phyloP scores from a whole-genome alignment of 2,888 invertebrate species.

The Hirtodrosophila alboralis region DNA sequence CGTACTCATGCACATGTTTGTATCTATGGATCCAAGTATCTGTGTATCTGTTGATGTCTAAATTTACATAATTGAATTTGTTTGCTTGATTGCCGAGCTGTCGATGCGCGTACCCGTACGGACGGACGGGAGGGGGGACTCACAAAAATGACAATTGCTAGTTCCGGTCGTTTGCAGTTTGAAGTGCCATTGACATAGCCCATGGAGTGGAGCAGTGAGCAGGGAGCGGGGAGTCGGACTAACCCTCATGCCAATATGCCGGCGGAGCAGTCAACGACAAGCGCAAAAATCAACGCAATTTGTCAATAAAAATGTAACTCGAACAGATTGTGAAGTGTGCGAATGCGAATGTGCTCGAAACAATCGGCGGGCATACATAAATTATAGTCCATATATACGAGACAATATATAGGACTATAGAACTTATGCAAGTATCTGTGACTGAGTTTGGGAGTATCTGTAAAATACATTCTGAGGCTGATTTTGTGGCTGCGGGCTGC shows the following conservation, averaged over 20 bases:
- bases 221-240: conserved; percentile 1
- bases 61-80: conserved; percentile 84
- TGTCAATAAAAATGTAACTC: conserved; percentile 83
- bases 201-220: conserved; percentile 7
- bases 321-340: conserved; percentile 80
- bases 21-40: conserved; percentile 11
- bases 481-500: conserved; percentile 28
- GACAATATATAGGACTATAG: no score
- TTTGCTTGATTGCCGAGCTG: conserved; percentile 83
- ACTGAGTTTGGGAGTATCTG: no score
- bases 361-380: conserved; percentile 77
- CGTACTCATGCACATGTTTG: conserved; percentile 13
- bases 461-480: conserved; percentile 25
- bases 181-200: conserved; percentile 77
- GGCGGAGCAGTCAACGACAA: conserved; percentile 40
- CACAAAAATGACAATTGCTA: conserved; percentile 82
- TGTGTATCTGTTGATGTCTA: conserved; percentile 75
- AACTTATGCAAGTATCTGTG: conserved; percentile 1
- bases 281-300: conserved; percentile 83
- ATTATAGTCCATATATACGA: conserved; percentile 62
- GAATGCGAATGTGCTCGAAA: conserved; percentile 80
- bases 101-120: conserved; percentile 70
- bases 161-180: conserved; percentile 82
- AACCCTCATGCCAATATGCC: conserved; percentile 45
- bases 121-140: conserved; percentile 57